Base-by-base conservation (phyloP, 2,113 vertebrate species). In the Protobothrops flavoviridis region DNA sequence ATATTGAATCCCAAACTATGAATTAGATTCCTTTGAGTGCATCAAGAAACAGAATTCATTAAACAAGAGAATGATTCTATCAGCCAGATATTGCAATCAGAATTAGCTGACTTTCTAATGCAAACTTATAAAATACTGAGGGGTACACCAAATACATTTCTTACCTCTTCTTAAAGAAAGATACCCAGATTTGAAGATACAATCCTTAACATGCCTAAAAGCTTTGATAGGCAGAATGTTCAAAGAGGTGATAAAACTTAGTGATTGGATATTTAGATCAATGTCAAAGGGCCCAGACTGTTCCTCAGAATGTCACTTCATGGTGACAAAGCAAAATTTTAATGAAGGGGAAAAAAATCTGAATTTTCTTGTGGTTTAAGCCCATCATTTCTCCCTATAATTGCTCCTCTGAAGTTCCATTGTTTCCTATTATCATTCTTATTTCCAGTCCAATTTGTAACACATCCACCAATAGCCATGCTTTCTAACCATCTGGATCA, bases 11-110 rank as follows among this genome's bases (percentile, higher is more conserved):
- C 92, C 43, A 81, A 91, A 94, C 29, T 87, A 33, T 91, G 50
- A 94, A 89, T 33, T 13, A 96, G 94, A 95, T 90, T 29, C 43
- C 91, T 26, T 69, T 92, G 87, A 45, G 23, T 0, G 0, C 45
- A 90, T 64, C 81, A 91, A 92, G 2, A 91, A 7, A 55, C 91
- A 9, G 88, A 91, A 93, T 13, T 88, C 4, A 85, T 92, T 57
- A 57, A 1, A 3, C 12, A 69, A 0, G 26, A 69, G 23, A 0
- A 0, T 20, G 15, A 6, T 81, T 91, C 29, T 8, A 20, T 69
- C 53, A 48, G 20, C 29, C 21, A 52, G 21, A 45, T 33, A 93
- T 10, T 91, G 33, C 91, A 85, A 26, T 87, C 24, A 52, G 24
- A 52, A 87, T 87, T 87, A 87, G 39, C 48, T 89, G 85, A 21